These are phyloP conservation scores for Hormaphis cornu DNA, from an alignment of 1,140 invertebrate species.

Conservation along the genomic window DNA sequence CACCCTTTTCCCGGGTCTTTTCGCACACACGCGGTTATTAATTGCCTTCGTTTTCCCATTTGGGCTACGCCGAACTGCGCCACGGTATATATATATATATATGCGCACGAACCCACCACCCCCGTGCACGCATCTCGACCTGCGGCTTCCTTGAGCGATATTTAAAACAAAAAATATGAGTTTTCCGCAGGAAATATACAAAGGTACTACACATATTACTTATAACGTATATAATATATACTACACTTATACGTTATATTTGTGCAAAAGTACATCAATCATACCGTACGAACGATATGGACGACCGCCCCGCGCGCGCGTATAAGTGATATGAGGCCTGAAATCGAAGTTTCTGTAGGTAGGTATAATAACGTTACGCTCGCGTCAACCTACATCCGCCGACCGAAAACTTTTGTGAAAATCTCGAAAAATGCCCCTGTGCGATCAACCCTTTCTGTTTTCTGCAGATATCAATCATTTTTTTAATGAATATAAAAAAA, in stretches of 20 bases:
- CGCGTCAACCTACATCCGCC: not conserved
- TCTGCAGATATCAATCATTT: conserved; percentile 12
- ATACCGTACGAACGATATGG: not conserved
- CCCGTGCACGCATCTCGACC: not conserved
- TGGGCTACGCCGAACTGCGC: not conserved
- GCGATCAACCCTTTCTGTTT: not conserved
- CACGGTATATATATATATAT: not conserved
- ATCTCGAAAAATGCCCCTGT: not conserved
- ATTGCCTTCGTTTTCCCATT: conserved; percentile 4
- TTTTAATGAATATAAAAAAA: not conserved
- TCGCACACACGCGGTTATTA: conserved; percentile 20
- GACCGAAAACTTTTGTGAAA: not conserved
- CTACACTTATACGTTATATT: too few relatives aligned
- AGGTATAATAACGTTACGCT: not conserved
- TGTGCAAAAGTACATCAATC: conserved; percentile 20
- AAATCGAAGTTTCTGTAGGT: conserved; percentile 7
- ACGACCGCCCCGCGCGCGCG: not conserved
- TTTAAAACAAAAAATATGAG: conserved; percentile 29
- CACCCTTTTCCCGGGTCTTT: not conserved
- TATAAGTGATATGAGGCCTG: conserved; percentile 16
- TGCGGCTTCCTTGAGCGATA: conserved; percentile 1
- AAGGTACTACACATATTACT: too few relatives aligned
- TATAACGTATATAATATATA: too few relatives aligned
- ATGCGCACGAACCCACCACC: not conserved
- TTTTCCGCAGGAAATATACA: too few relatives aligned